Conservation (phyloP, 1,140 invertebrate genomes). For the Nasonia giraulti region DNA sequence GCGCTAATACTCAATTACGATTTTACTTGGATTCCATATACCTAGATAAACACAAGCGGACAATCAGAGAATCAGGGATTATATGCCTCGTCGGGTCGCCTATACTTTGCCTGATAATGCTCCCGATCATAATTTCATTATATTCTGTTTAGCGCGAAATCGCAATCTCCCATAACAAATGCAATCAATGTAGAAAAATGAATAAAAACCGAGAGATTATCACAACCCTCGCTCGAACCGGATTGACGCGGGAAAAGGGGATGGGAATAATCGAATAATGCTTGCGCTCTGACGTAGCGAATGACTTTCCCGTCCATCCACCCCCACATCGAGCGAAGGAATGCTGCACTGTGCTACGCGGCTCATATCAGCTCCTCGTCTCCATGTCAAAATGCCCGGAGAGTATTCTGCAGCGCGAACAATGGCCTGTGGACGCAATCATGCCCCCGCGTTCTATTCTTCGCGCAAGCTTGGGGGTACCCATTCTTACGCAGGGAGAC, state of each 20-base stretch:
- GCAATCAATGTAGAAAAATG: neutral
- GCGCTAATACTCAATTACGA: too few species aligned
- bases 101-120: neutral
- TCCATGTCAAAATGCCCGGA: neutral
- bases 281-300: neutral
- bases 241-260: neutral
- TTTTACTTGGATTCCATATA: too few species aligned
- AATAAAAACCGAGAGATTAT: neutral
- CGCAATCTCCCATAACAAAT: too few species aligned
- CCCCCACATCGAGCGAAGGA: neutral
- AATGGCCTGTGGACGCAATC: constrained; percentile 24
- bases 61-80: too few species aligned
- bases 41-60: too few species aligned
- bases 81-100: too few species aligned
- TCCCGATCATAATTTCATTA: too few species aligned
- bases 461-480: neutral
- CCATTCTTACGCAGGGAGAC: neutral
- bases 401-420: constrained; percentile 5
- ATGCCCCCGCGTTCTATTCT: neutral
- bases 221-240: neutral
- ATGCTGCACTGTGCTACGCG: neutral
- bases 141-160: too few species aligned
- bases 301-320: neutral
- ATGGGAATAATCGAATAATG: neutral
- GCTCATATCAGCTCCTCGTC: neutral